Evolutionary conservation across 1,140 invertebrate species (phyloP).

Genomic region (Oncopeltus fasciatus): DNA sequence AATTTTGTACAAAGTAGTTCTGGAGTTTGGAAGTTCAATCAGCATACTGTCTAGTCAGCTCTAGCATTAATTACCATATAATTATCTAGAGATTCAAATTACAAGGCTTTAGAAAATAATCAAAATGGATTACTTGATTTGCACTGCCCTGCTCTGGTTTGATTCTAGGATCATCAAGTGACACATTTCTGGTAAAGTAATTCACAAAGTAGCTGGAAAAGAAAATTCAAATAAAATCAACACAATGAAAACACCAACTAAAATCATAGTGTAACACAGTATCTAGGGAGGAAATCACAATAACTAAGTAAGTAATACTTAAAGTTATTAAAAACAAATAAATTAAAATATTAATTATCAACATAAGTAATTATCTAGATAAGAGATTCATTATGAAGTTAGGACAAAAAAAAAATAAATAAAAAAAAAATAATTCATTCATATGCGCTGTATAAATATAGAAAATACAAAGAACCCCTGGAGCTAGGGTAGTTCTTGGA

Average conservation of each 20-base stretch:
- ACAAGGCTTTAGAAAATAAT: neutral
- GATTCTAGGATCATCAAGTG: slow-evolving; percentile 23
- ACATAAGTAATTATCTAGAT: neutral
- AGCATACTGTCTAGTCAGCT: too few relatives aligned
- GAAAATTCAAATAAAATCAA: neutral
- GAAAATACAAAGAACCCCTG: too few relatives aligned
- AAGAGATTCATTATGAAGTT: neutral
- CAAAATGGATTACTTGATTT: slow-evolving; percentile 1
- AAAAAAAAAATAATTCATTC: neutral
- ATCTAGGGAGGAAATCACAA: too few relatives aligned
- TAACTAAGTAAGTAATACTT: neutral
- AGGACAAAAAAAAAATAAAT: neutral
- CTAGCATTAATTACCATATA: neutral
- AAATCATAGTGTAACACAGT: too few relatives aligned
- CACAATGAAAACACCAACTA: too few relatives aligned
- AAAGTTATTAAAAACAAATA: neutral
- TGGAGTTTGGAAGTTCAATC: too few relatives aligned
- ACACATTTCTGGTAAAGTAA: slow-evolving; percentile 23
- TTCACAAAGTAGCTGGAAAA: slow-evolving; percentile 24
- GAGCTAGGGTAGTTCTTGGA: too few relatives aligned
- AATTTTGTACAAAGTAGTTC: too few relatives aligned
- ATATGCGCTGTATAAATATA: too few relatives aligned
- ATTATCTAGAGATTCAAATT: neutral
- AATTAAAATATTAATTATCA: too few relatives aligned
- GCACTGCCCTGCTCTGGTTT: slow-evolving; percentile 12